Evolutionary conservation across 1,140 invertebrate genomes (phyloP).

Genomic region (Zophobas morio): DNA sequence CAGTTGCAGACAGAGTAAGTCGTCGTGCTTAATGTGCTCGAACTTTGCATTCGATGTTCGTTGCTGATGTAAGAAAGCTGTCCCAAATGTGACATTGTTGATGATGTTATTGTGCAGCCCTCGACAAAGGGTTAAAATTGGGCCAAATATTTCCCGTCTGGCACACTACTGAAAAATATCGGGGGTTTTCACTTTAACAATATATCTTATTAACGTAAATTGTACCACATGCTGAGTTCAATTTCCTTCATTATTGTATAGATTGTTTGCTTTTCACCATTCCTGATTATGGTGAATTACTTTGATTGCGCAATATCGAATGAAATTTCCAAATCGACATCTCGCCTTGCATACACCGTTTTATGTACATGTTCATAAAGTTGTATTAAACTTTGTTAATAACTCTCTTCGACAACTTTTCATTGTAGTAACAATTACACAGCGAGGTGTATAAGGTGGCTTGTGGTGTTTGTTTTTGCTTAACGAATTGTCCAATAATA

Average conservation of each 20-base stretch:
- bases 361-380: slow-evolving; percentile 1
- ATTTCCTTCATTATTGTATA: slow-evolving; percentile 46
- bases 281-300: slow-evolving; percentile 37
- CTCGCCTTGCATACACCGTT: slow-evolving; percentile 13
- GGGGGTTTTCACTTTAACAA: slow-evolving; percentile 43
- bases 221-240: slow-evolving; percentile 45
- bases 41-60: slow-evolving; percentile 4
- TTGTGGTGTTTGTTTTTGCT: background rate
- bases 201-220: slow-evolving; percentile 44
- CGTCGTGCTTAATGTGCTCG: slow-evolving; percentile 26
- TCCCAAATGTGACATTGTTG: slow-evolving; percentile 8
- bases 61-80: slow-evolving; percentile 1
- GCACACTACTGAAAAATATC: slow-evolving; percentile 13
- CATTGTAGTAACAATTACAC: background rate
- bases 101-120: slow-evolving; percentile 1
- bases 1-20: slow-evolving; percentile 1
- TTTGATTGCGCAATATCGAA: slow-evolving; percentile 35
- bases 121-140: slow-evolving; percentile 5
- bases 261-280: slow-evolving; percentile 40
- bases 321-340: slow-evolving; percentile 13
- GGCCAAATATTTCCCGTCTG: slow-evolving; percentile 33
- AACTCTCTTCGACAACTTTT: slow-evolving; percentile 7
- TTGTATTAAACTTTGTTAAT: slow-evolving; percentile 29
- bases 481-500: no score
- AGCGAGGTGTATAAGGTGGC: background rate